phyloP scores from a whole-genome alignment of 1,140 invertebrate species.

The Argopecten irradians region DNA sequence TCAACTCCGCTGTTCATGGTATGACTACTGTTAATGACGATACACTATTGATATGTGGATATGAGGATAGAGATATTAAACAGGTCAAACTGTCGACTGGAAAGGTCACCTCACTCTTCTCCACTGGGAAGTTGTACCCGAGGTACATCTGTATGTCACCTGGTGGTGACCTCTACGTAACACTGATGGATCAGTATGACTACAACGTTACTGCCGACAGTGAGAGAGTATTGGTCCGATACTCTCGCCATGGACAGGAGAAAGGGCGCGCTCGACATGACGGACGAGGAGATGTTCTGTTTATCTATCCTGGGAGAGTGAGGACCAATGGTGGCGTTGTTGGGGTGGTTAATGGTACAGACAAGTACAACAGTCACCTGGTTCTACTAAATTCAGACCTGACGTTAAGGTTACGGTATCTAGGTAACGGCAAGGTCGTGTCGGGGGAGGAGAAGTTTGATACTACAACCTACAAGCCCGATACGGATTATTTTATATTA shows the following conservation, averaged over 20 bases:
- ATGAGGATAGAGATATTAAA: background rate
- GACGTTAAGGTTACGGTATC: background rate
- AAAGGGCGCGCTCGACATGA: background rate
- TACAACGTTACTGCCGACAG: background rate
- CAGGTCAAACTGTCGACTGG: background rate
- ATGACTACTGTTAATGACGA: background rate
- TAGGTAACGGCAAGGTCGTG: background rate
- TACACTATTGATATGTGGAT: background rate
- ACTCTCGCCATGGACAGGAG: background rate
- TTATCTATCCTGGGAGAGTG: background rate
- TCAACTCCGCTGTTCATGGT: background rate
- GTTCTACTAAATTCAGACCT: background rate
- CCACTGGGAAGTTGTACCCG: background rate
- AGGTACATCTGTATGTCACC: background rate
- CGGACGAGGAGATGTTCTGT: background rate
- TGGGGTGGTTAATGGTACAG: background rate
- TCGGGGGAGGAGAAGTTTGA: background rate
- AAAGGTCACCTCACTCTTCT: background rate
- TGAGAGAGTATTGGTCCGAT: background rate
- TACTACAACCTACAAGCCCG: background rate
- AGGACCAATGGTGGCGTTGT: background rate
- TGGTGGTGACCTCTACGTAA: background rate
- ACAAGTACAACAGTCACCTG: background rate
- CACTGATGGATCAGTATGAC: background rate
- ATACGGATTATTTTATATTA: background rate